A percentile compares a stretch with the other conserved stretches of the same genome.
Evolutionary conservation across 2,797 vertebrate genomes (phyloP).

Genomic region (Pseudomugil gertrudae): DNA sequence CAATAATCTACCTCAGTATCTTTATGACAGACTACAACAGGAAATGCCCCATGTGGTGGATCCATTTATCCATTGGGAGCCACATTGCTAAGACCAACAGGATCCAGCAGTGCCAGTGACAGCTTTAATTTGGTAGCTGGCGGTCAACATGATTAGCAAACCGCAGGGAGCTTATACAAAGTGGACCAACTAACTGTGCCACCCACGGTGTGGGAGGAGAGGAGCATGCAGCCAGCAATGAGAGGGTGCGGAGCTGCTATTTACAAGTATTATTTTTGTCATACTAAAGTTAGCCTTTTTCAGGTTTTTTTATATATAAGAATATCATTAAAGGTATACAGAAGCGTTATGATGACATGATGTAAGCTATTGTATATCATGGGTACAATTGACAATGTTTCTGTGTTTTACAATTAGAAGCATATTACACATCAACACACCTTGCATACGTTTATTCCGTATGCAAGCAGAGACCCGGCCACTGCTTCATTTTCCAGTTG

Average conservation of each 20-base stretch:
- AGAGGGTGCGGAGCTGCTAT: slow-evolving; percentile 27
- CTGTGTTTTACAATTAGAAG: background rate
- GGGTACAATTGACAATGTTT: background rate
- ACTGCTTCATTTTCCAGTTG: slow-evolving; percentile 74
- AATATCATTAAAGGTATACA: background rate
- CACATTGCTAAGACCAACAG: slow-evolving; percentile 54
- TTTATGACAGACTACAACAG: slow-evolving; percentile 54
- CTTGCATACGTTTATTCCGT: slow-evolving; percentile 42
- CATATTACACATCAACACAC: slow-evolving; percentile 2
- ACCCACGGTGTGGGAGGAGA: slow-evolving; percentile 56
- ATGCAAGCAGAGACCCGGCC: slow-evolving; percentile 36
- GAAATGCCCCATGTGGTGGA: slow-evolving; percentile 60
- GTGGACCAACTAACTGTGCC: slow-evolving; percentile 61
- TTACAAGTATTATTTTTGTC: slow-evolving; percentile 22
- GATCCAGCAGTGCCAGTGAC: slow-evolving; percentile 72
- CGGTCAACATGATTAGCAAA: slow-evolving; percentile 77
- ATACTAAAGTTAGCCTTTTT: slow-evolving; percentile 12
- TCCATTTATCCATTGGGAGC: slow-evolving; percentile 68
- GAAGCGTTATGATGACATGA: background rate
- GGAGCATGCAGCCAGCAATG: slow-evolving; percentile 38
- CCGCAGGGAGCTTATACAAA: slow-evolving; percentile 73
- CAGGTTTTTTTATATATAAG: background rate
- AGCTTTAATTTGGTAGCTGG: slow-evolving; percentile 77
- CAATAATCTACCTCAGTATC: slow-evolving; percentile 19
- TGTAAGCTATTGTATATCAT: slow-evolving; percentile 7